Percentiles rank a stretch among this genome's conserved stretches.
Evolutionary conservation across 64 coral and sea anemone genomes (phyloP).

Genomic region (Trachythela sp.): DNA sequence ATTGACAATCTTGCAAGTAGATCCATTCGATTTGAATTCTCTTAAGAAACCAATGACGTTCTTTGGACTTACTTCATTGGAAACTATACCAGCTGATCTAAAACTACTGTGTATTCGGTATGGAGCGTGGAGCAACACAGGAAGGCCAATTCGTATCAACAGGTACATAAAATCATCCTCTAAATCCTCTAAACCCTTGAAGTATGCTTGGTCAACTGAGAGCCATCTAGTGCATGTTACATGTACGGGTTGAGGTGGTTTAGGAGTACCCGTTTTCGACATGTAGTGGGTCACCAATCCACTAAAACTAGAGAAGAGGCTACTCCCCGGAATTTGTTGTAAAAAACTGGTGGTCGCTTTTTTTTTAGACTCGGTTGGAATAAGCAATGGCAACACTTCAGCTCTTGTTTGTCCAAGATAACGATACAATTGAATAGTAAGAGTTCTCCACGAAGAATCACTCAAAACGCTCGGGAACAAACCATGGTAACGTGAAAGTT

Average conservation of each 20-base stretch:
- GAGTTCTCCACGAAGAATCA: conserved; percentile 63
- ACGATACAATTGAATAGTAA: conserved; percentile 53
- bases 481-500: conserved; percentile 71
- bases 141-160: no score
- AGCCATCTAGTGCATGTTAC: not conserved
- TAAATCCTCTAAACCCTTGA: not conserved
- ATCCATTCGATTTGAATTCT: not conserved
- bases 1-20: not conserved
- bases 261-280: no score
- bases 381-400: conserved; percentile 61
- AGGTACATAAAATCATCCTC: not conserved
- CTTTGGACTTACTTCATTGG: no score
- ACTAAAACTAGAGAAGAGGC: not conserved
- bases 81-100: no score
- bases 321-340: no score
- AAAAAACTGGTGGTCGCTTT: not conserved
- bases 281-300: no score
- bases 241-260: not conserved
- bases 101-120: no score
- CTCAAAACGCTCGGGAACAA: conserved; percentile 60
- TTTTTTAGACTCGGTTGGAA: not conserved
- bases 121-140: no score
- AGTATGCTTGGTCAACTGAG: not conserved
- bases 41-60: not conserved
- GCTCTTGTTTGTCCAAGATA: conserved; percentile 44